These are phyloP conservation scores for Caerostris extrusa DNA, from an alignment of 1,140 invertebrate species.

Conservation along the genomic window DNA sequence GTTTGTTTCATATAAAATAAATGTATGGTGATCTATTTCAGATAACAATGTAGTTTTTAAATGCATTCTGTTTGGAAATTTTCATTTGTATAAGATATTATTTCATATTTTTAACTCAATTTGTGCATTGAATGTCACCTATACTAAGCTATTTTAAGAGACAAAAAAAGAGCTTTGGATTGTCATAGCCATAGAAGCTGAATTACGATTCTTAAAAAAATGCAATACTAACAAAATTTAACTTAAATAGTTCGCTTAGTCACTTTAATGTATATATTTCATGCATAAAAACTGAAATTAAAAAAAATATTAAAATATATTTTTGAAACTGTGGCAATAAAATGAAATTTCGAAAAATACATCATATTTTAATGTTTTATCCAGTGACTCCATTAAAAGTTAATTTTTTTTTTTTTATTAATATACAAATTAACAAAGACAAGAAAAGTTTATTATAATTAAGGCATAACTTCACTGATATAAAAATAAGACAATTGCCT, in stretches of 20 bases:
- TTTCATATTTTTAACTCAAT: neutral
- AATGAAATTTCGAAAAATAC: neutral
- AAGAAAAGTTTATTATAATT: neutral
- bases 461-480: neutral
- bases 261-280: no score
- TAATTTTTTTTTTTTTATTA: neutral
- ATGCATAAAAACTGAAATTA: no score
- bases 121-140: neutral
- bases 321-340: neutral
- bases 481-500: no score
- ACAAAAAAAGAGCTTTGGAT: slow-evolving; percentile 56
- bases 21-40: no score
- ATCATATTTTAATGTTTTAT: neutral
- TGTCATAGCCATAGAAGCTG: slow-evolving; percentile 62
- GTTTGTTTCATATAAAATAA: no score
- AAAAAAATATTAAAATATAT: neutral
- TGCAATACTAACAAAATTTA: neutral
- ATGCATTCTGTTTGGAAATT: neutral
- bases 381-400: neutral
- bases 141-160: slow-evolving; percentile 52
- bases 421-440: neutral
- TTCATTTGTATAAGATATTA: neutral
- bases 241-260: neutral
- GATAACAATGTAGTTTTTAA: neutral
- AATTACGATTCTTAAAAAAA: neutral